These are phyloP conservation scores for Rhyacichthys aspro DNA, from an alignment of 2,797 vertebrate species.

Conservation along the genomic window DNA sequence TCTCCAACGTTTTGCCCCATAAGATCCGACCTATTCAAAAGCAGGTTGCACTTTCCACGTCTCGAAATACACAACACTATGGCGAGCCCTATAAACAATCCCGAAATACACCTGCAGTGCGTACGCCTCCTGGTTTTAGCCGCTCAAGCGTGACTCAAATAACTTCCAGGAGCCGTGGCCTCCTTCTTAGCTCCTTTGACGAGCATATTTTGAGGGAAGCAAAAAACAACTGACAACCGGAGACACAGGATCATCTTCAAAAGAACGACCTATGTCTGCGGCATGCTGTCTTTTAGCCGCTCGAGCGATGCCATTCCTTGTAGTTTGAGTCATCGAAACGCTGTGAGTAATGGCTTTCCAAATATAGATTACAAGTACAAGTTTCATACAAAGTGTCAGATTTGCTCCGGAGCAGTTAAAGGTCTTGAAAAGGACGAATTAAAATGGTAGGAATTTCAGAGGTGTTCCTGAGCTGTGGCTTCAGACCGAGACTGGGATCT, in stretches of 20 bases:
- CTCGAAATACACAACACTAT: conserved; percentile 40
- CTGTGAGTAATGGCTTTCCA: conserved; percentile 39
- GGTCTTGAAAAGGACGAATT: conserved; percentile 27
- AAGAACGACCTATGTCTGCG: conserved; percentile 60
- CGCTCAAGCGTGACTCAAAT: conserved; percentile 39
- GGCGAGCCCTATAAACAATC: conserved; percentile 42
- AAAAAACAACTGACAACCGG: conserved; percentile 67
- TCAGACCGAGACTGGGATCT: conserved; percentile 20
- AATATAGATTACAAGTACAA: conserved; percentile 52
- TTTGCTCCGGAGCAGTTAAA: conserved; percentile 24
- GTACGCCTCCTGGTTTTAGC: conserved; percentile 34
- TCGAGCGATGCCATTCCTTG: conserved; percentile 53
- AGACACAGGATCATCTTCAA: conserved; percentile 66
- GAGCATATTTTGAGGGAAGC: conserved; percentile 49
- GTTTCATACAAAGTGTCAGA: conserved; percentile 46
- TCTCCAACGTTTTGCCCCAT: not conserved
- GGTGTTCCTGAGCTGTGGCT: conserved; percentile 13
- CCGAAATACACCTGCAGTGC: conserved; percentile 38
- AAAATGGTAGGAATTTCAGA: conserved; percentile 21
- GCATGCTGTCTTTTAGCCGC: conserved; percentile 61
- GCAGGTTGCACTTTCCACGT: conserved; percentile 9
- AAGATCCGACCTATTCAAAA: conserved; percentile 7
- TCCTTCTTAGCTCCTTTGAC: conserved; percentile 34
- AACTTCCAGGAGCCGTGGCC: conserved; percentile 14
- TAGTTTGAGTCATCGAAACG: conserved; percentile 55